Evolutionary conservation across 2,113 vertebrate species (phyloP).

Genomic region (Ammodytes dubius): DNA sequence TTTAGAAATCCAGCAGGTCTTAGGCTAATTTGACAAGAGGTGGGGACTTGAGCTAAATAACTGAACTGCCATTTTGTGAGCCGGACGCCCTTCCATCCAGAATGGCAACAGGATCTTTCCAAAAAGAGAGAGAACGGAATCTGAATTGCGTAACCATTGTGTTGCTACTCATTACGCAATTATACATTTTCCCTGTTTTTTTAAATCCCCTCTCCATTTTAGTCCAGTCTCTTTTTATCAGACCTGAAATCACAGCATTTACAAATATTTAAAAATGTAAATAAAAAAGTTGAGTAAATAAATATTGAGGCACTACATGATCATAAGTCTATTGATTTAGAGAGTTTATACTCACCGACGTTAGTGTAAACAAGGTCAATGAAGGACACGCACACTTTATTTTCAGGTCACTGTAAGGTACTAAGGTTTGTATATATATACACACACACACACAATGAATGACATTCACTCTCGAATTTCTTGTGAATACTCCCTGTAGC

Average conservation of each 20-base stretch:
- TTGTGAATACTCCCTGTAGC: not conserved
- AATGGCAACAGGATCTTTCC: not conserved
- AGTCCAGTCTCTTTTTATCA: not conserved
- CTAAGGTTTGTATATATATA: not conserved
- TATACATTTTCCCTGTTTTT: not conserved
- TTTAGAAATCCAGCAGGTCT: not conserved
- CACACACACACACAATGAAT: too few species aligned
- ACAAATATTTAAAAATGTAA: not conserved
- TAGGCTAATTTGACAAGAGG: constrained; percentile 5
- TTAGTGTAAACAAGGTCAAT: constrained; percentile 33
- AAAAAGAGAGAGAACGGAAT: not conserved
- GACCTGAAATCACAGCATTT: not conserved
- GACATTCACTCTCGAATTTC: not conserved
- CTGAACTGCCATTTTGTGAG: not conserved
- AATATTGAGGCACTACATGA: too few species aligned
- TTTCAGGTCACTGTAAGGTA: not conserved
- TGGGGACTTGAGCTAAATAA: constrained; percentile 9
- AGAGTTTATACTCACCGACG: constrained; percentile 44
- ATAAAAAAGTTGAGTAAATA: too few species aligned
- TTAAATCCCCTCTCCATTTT: not conserved
- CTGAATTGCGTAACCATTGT: not conserved
- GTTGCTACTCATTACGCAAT: not conserved
- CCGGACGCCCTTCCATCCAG: not conserved
- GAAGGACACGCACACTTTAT: not conserved
- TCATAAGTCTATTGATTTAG: constrained; percentile 1